Percentiles rank a stretch among this genome's conserved stretches.
Evolutionary conservation across 1,140 invertebrate genomes (phyloP).

Genomic region (Drosophila tani): DNA sequence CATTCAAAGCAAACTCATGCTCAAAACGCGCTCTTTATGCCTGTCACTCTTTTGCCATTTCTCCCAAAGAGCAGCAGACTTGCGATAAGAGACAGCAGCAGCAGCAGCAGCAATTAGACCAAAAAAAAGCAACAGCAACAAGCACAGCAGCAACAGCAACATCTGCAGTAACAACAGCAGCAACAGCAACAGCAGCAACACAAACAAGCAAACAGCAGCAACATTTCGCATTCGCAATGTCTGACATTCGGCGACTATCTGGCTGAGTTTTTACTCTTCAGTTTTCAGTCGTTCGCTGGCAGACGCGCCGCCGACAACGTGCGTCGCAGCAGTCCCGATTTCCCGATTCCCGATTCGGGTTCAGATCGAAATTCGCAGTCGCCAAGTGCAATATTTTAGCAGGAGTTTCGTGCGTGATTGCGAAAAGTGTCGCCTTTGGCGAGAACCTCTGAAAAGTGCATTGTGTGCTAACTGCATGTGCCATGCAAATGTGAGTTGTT

Average conservation of each 20-base stretch:
- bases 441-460: constrained; percentile 29
- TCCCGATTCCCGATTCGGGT: constrained; percentile 29
- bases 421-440: constrained; percentile 51
- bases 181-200: constrained; percentile 9
- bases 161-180: constrained; percentile 2
- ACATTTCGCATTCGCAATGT: constrained; percentile 43
- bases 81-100: constrained; percentile 36
- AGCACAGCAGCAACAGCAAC: not conserved
- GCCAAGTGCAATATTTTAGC: constrained; percentile 13
- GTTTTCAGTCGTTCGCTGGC: constrained; percentile 63
- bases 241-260: constrained; percentile 61
- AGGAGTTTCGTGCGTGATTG: constrained; percentile 52
- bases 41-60: constrained; percentile 32
- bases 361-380: constrained; percentile 31
- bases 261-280: constrained; percentile 55
- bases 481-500: constrained; percentile 48
- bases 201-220: constrained; percentile 22
- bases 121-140: constrained; percentile 9
- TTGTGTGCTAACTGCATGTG: constrained; percentile 21
- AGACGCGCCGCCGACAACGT: constrained; percentile 64
- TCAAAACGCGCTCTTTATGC: not conserved
- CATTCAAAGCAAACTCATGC: constrained; percentile 1
- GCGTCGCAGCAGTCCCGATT: constrained; percentile 41
- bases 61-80: constrained; percentile 28
- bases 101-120: constrained; percentile 7